These are phyloP conservation scores for Hydrochoerus hydrochaeris DNA, from an alignment of 2,113 vertebrate species.

Conservation along the genomic window DNA sequence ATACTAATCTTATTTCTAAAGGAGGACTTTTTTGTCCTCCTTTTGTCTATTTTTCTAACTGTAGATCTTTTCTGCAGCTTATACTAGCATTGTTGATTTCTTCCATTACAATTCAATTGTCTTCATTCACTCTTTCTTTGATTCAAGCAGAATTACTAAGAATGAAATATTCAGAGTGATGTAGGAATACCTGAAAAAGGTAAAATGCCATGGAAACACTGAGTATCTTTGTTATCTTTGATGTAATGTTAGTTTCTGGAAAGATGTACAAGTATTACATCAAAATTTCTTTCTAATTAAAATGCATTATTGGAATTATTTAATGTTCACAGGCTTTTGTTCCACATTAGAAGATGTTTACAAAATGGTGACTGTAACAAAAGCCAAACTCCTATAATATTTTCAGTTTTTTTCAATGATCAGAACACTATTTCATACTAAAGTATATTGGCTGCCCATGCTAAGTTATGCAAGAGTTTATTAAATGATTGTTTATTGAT, in stretches of 20 bases:
- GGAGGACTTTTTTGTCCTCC: too few species aligned
- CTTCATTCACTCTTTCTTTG: neutral
- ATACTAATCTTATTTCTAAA: constrained; percentile 9
- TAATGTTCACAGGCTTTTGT: neutral
- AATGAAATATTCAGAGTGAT: neutral
- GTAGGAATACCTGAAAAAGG: neutral
- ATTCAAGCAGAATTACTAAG: neutral
- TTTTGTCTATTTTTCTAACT: neutral
- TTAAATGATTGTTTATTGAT: neutral
- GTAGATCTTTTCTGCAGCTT: neutral
- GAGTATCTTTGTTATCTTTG: neutral
- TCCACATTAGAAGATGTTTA: neutral
- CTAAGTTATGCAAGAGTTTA: neutral
- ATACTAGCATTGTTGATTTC: neutral
- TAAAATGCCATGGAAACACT: neutral
- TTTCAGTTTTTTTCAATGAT: neutral
- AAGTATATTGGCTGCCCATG: neutral
- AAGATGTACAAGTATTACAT: neutral
- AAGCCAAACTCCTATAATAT: neutral
- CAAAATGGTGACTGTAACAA: neutral
- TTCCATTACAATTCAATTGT: neutral
- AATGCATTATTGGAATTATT: neutral
- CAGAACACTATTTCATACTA: neutral
- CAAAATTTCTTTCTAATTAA: neutral
- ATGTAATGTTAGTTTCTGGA: neutral